Base-by-base conservation (phyloP, 1,140 invertebrate species). In the Harpegnathos saltator region DNA sequence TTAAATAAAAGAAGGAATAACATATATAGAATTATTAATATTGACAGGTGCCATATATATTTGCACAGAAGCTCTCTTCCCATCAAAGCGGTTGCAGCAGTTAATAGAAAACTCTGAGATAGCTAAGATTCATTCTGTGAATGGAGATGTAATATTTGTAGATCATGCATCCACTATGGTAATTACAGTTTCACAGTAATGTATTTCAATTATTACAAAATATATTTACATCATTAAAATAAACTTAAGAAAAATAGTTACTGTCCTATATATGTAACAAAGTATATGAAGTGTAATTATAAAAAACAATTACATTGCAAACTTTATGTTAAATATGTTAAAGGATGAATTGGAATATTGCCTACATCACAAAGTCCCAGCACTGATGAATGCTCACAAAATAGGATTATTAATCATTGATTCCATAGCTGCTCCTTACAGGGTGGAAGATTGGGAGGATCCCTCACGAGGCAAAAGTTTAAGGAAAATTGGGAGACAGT, bases 21-120 rank as follows among this genome's bases (percentile, higher is more conserved):
- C 0, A 69, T 52, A 9, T 4, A 65, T 52, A 9, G 9, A 48
- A 19, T 58, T 5, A 29, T 11, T 29, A 2, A 29, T 58, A n/a
- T 80, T 59, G 24, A 69, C 87, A 96, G 97, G 96, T 75, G 96
- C 95, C 9, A 95, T 97, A 22, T 98, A 97, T 87, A 96, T 98
- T 82, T 97, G 96, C 87, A 98, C 97, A 2, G 97, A 98, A 94
- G 95, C 96, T 93, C 91, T 90, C 19, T 98, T 98, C 94, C 97
- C 97, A 15, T 96, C 96, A 1, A 96, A 95, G 89, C 93, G 97
- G 68, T 92, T 98, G 11, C 91, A 96, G 11, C 91, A 96, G 83
- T 90, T 96, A 33, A 73, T 94, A 52, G 61, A 82, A 58, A 89
- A 85, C 22, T 93, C 91, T 82, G 91, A 91, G 88, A 80, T 88